Percentiles rank a stretch among this genome's conserved stretches.
These are phyloP conservation scores for Protomyctophum bolini DNA, from an alignment of 2,113 vertebrate species.

Conservation along the genomic window DNA sequence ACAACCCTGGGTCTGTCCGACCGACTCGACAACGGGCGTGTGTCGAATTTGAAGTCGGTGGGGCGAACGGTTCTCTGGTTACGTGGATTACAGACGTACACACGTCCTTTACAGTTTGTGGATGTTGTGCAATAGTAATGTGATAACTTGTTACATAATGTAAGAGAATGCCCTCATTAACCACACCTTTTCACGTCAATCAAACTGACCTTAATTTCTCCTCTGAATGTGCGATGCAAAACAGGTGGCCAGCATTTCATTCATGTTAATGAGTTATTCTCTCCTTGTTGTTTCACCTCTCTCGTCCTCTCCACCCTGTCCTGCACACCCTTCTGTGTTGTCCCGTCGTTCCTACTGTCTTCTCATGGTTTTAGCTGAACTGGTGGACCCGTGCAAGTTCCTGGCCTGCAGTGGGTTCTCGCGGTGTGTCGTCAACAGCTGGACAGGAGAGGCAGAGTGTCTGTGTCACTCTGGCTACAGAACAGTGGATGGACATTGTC, in stretches of 20 bases:
- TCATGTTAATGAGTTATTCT: constrained; percentile 45
- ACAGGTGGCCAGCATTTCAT: constrained; percentile 18
- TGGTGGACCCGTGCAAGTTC: constrained; percentile 88
- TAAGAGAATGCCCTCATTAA: constrained; percentile 39
- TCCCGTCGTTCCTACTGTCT: background rate
- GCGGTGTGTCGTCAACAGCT: constrained; percentile 80
- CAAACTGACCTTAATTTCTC: constrained; percentile 47
- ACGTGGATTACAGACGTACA: no score
- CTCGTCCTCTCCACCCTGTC: background rate
- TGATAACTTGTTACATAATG: constrained; percentile 6
- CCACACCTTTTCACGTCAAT: constrained; percentile 42
- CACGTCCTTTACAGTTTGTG: background rate
- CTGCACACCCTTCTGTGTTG: constrained; percentile 8
- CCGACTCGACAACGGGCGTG: background rate
- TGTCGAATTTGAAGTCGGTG: background rate
- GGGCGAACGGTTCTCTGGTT: no score
- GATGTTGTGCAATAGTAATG: constrained; percentile 3
- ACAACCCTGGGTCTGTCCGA: background rate
- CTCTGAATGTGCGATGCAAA: constrained; percentile 1
- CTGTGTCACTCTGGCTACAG: constrained; percentile 83
- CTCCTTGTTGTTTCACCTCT: background rate
- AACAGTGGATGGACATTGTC: constrained; percentile 75
- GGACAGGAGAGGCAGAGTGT: constrained; percentile 85
- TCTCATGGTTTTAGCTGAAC: constrained; percentile 80
- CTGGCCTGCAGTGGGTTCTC: constrained; percentile 89